Evolutionary conservation across 1,140 invertebrate genomes (phyloP).

Genomic region (Drosophila azteca): DNA sequence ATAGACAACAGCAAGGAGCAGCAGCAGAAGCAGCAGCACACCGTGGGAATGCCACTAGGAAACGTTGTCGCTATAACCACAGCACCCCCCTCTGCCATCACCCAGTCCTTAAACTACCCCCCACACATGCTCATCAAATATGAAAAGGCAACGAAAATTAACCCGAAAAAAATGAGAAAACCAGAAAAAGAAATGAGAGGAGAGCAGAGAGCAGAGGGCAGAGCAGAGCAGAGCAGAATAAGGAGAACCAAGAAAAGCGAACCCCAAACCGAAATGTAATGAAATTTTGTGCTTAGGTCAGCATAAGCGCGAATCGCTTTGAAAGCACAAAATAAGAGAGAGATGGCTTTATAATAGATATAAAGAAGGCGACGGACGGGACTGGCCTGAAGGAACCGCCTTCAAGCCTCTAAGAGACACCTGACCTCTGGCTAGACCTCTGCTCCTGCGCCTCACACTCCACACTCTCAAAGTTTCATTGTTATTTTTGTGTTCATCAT

Average conservation of each 20-base stretch:
- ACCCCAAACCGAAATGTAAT: slow-evolving; percentile 29
- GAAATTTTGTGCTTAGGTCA: slow-evolving; percentile 54
- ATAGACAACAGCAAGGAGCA: no score
- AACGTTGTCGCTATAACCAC: no score
- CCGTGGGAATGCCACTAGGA: no score
- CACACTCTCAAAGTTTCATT: not conserved
- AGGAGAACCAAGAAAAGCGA: slow-evolving; percentile 17
- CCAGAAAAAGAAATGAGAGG: slow-evolving; percentile 15
- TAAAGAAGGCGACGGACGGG: not conserved
- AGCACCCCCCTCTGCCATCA: not conserved
- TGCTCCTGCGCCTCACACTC: no score
- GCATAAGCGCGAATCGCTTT: slow-evolving; percentile 41
- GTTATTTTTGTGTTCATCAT: not conserved
- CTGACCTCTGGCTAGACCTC: no score
- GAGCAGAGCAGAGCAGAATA: slow-evolving; percentile 10
- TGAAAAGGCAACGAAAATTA: slow-evolving; percentile 62
- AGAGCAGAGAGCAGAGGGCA: no score
- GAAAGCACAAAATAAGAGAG: slow-evolving; percentile 37
- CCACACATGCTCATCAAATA: slow-evolving; percentile 61
- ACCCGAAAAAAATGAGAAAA: slow-evolving; percentile 14
- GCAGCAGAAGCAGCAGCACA: no score
- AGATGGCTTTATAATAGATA: slow-evolving; percentile 54
- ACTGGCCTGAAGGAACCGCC: slow-evolving; percentile 3
- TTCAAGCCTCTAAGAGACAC: no score
- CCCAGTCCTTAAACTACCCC: not conserved